Conservation (phyloP, 2,888 invertebrate genomes). For the Trichogramma evanescens region DNA sequence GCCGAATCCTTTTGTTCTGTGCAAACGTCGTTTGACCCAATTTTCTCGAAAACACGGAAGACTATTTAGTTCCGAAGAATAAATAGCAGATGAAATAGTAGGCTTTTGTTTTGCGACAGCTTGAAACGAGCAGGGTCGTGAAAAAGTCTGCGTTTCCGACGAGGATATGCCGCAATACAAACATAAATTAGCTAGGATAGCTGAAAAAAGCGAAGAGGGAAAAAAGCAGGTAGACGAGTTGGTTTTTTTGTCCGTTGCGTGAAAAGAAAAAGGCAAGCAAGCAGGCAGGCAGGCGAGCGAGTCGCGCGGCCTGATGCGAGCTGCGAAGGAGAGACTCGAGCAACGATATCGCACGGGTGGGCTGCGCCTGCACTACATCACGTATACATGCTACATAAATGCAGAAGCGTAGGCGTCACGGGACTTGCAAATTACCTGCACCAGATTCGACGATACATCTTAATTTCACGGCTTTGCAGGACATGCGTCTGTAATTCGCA, state of each 20-base stretch:
- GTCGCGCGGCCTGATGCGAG: conserved; percentile 23
- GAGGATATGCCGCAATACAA: too few relatives aligned
- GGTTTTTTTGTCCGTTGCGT: conserved; percentile 1
- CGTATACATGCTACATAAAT: too few relatives aligned
- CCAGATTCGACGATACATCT: conserved; percentile 46
- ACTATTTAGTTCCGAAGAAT: too few relatives aligned
- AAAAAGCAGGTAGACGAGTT: background rate
- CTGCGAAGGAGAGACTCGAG: too few relatives aligned
- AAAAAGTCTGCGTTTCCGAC: conserved; percentile 26
- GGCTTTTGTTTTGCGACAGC: too few relatives aligned
- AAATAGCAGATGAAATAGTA: too few relatives aligned
- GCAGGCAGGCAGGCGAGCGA: background rate
- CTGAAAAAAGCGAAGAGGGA: background rate
- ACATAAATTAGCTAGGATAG: too few relatives aligned
- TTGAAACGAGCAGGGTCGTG: conserved; percentile 24
- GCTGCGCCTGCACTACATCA: conserved; percentile 21
- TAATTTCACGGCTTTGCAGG: conserved; percentile 38
- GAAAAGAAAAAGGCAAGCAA: too few relatives aligned
- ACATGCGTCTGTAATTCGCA: conserved; percentile 18
- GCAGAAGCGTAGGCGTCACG: conserved; percentile 39
- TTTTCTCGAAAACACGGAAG: too few relatives aligned
- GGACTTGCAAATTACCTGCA: conserved; percentile 45
- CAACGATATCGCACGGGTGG: conserved; percentile 27
- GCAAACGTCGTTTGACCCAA: too few relatives aligned
- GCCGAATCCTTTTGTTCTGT: too few relatives aligned